Conservation (phyloP, 2,113 vertebrate genomes). For the Sarotherodon lohbergeri region DNA sequence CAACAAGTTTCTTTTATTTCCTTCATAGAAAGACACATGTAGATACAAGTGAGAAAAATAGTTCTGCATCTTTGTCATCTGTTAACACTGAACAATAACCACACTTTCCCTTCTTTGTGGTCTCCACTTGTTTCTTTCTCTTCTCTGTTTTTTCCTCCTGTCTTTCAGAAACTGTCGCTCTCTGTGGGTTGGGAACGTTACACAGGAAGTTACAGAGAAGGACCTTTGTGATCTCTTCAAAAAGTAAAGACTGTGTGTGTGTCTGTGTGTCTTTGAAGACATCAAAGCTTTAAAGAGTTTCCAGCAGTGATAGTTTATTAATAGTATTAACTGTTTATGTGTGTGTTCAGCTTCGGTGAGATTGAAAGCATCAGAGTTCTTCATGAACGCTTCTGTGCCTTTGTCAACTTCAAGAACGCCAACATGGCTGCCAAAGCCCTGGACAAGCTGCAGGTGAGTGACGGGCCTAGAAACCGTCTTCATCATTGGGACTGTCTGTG, state of each 20-base stretch:
- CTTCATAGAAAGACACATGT: not conserved
- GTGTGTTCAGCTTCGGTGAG: slow-evolving; percentile 49
- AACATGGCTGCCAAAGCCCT: slow-evolving; percentile 52
- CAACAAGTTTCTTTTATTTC: not conserved
- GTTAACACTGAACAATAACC: not conserved
- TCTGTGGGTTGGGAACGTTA: slow-evolving; percentile 75
- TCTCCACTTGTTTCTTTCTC: not conserved
- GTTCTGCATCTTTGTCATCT: not conserved
- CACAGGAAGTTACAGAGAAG: slow-evolving; percentile 66
- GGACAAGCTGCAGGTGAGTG: slow-evolving; percentile 52
- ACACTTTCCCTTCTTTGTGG: no score
- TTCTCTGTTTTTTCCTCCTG: not conserved
- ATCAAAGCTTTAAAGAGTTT: not conserved
- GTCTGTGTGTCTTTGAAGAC: not conserved
- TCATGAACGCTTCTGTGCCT: slow-evolving; percentile 56
- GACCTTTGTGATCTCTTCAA: slow-evolving; percentile 61
- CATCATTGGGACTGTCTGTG: not conserved
- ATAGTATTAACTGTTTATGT: not conserved
- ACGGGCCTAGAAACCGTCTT: not conserved
- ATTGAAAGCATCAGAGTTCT: slow-evolving; percentile 56
- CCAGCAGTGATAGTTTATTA: not conserved
- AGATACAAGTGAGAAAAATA: not conserved
- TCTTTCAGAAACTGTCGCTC: slow-evolving; percentile 60
- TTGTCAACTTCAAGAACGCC: slow-evolving; percentile 67
- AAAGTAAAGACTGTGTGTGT: slow-evolving; percentile 44